Percentiles rank a stretch among this genome's conserved stretches.
These are phyloP conservation scores for Xylota sylvarum DNA, from an alignment of 2,888 invertebrate species.

Conservation along the genomic window DNA sequence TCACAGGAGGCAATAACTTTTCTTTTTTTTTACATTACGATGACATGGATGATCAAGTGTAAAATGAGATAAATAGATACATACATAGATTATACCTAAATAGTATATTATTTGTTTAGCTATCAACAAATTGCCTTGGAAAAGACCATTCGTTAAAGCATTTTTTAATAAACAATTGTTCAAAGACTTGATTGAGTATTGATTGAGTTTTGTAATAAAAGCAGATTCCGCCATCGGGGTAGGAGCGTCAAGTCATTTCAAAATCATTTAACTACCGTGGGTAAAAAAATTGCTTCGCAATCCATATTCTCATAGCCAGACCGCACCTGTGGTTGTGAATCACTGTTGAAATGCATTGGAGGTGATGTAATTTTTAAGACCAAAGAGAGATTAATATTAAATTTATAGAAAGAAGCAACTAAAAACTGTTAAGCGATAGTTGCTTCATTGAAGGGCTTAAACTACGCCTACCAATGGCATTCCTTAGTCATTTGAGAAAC, in stretches of 20 bases:
- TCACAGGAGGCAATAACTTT: conserved; percentile 91
- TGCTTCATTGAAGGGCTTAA: no score
- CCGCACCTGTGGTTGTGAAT: conserved; percentile 39
- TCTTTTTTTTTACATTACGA: conserved; percentile 7
- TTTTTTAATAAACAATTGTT: not conserved
- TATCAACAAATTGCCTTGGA: not conserved
- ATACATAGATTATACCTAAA: no score
- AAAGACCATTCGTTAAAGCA: not conserved
- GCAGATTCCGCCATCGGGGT: conserved; percentile 4
- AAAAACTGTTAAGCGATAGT: not conserved
- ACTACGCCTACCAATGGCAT: no score
- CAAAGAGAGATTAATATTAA: not conserved
- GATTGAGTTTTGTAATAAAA: conserved; percentile 12
- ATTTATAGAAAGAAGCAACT: not conserved
- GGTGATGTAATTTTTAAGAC: conserved; percentile 29
- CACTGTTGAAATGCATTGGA: conserved; percentile 15
- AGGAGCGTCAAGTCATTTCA: conserved; percentile 10
- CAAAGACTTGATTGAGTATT: not conserved
- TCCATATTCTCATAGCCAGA: conserved; percentile 12
- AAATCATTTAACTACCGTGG: conserved; percentile 7
- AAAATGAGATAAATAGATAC: not conserved
- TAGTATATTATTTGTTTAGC: no score
- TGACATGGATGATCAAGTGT: not conserved
- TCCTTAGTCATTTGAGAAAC: no score
- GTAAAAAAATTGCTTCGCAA: conserved; percentile 5